Evolutionary conservation across 1,140 invertebrate species (phyloP).

Genomic region (Formica selysi): DNA sequence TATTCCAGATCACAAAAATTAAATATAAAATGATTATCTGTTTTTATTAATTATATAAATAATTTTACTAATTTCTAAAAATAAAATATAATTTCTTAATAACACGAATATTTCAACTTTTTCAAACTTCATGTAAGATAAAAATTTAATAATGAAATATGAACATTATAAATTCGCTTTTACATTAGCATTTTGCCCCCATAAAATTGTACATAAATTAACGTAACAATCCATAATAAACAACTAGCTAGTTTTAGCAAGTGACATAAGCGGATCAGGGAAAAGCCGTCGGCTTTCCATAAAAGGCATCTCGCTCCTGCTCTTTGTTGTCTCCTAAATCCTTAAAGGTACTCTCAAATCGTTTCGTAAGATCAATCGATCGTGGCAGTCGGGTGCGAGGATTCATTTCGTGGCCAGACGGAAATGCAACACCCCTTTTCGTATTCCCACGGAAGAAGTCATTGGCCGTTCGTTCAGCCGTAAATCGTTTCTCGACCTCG

Average conservation of each 20-base stretch:
- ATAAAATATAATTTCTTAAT: background rate
- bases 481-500: slow-evolving; percentile 73
- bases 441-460: slow-evolving; percentile 59
- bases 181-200: background rate
- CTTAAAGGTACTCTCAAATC: slow-evolving; percentile 47
- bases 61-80: background rate
- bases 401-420: slow-evolving; percentile 52
- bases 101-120: background rate
- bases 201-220: slow-evolving; percentile 2
- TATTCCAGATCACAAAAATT: background rate
- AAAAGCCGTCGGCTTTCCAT: slow-evolving; percentile 26
- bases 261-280: slow-evolving; percentile 47
- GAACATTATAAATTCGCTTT: background rate
- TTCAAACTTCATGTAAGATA: background rate
- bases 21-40: background rate
- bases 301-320: slow-evolving; percentile 28
- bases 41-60: too few species aligned
- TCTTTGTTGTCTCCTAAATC: slow-evolving; percentile 58
- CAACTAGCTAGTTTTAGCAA: slow-evolving; percentile 32
- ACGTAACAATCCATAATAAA: slow-evolving; percentile 24
- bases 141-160: background rate
- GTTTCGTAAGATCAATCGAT: slow-evolving; percentile 59
- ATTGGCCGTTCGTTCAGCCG: slow-evolving; percentile 62
- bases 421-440: slow-evolving; percentile 57
- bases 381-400: slow-evolving; percentile 25